A percentile compares a stretch with the other conserved stretches of the same genome.
These are phyloP conservation scores for Nasonia giraulti DNA, from an alignment of 1,140 invertebrate genomes.

Conservation along the genomic window DNA sequence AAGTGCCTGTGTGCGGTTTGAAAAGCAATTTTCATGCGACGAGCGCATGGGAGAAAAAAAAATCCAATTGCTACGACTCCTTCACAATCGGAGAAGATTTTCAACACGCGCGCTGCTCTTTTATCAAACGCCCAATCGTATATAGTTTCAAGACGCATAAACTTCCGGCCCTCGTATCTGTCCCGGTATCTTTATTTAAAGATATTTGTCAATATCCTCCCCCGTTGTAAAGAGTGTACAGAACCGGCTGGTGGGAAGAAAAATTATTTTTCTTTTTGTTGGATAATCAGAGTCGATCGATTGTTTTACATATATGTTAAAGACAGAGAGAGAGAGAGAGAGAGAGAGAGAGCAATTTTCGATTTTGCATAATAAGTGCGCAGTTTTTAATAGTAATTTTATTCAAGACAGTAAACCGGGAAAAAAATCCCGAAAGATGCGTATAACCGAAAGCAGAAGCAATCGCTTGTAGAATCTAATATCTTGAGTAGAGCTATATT, in stretches of 20 bases:
- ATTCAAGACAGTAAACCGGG: not conserved
- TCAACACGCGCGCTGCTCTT: not conserved
- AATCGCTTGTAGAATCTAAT: not conserved
- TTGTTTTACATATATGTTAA: not conserved
- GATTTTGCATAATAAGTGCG: constrained; percentile 2
- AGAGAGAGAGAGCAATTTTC: not conserved
- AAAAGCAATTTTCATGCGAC: no score
- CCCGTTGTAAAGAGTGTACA: not conserved
- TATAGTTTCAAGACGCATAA: constrained; percentile 1
- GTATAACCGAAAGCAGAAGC: no score
- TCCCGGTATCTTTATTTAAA: not conserved
- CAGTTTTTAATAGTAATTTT: not conserved
- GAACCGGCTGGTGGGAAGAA: not conserved
- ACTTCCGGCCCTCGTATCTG: not conserved
- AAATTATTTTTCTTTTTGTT: not conserved
- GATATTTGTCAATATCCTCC: not conserved
- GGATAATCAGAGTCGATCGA: not conserved
- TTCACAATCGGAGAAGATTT: not conserved
- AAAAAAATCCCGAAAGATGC: not conserved
- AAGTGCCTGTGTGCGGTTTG: no score
- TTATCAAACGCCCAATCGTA: not conserved
- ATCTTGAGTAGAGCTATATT: not conserved
- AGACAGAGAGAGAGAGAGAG: no score
- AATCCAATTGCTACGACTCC: not conserved
- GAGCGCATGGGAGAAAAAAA: not conserved